Conservation (phyloP, 2,113 vertebrate species). For the Triplophysa siluroides region DNA sequence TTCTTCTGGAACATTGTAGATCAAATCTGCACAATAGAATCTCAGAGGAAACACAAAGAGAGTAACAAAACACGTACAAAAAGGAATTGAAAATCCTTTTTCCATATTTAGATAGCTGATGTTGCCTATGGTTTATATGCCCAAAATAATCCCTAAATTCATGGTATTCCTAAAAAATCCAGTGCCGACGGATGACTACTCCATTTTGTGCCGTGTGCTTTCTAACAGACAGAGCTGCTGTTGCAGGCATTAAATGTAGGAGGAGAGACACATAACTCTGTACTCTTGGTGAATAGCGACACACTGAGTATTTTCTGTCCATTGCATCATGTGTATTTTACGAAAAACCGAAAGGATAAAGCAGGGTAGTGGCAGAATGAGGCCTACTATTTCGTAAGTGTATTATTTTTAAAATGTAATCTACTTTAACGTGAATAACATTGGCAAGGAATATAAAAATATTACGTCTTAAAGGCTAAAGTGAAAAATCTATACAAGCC, state of each 20-base stretch:
- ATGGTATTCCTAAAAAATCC: background rate
- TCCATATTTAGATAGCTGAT: background rate
- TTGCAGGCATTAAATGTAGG: background rate
- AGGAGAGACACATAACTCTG: conserved; percentile 1
- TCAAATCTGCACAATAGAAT: conserved; percentile 43
- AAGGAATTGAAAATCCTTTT: background rate
- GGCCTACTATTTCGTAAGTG: background rate
- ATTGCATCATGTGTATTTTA: background rate
- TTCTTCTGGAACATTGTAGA: conserved; percentile 52
- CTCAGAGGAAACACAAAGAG: conserved; percentile 22
- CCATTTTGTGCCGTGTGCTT: background rate
- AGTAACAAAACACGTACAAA: background rate
- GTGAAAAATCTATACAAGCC: background rate
- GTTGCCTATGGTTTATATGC: background rate
- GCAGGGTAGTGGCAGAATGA: too few species aligned
- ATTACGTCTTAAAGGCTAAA: background rate
- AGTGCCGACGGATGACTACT: conserved; percentile 20
- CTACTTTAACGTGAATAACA: background rate
- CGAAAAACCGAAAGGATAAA: background rate
- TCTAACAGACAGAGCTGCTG: background rate
- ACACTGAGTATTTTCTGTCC: background rate
- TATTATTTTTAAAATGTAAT: background rate
- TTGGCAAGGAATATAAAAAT: background rate
- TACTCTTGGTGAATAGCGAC: conserved; percentile 42
- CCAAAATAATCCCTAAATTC: background rate